Percentiles rank a stretch among this genome's conserved stretches.
phyloP scores from a whole-genome alignment of 2,888 invertebrate genomes.

The Dolomedes plantarius region DNA sequence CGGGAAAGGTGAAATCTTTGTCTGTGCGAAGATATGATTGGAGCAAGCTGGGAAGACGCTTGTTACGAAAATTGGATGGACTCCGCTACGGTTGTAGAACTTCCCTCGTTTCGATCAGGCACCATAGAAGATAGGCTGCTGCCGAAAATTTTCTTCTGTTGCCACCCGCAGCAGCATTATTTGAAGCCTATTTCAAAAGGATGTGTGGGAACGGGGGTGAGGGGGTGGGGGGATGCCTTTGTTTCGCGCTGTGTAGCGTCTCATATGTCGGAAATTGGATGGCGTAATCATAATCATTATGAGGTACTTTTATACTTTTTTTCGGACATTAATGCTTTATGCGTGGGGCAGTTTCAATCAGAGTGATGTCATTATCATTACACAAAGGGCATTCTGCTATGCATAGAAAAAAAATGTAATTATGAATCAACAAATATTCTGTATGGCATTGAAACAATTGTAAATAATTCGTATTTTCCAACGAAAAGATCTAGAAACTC shows the following conservation, averaged over 20 bases:
- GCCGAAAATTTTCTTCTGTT: not conserved
- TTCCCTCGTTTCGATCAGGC: not conserved
- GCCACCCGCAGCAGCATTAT: not conserved
- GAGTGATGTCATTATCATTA: too few species aligned
- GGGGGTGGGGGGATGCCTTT: not conserved
- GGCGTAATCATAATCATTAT: too few species aligned
- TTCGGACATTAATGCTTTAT: too few species aligned
- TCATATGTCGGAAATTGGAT: too few species aligned
- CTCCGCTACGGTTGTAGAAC: not conserved
- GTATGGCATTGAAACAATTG: too few species aligned
- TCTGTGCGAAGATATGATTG: not conserved
- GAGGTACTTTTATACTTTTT: too few species aligned
- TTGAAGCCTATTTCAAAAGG: not conserved
- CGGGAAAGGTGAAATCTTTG: slow-evolving; percentile 8
- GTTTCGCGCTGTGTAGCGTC: not conserved
- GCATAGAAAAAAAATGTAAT: too few species aligned
- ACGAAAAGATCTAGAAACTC: too few species aligned
- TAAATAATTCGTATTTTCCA: too few species aligned
- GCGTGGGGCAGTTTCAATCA: not conserved
- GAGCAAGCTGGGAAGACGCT: slow-evolving; percentile 1
- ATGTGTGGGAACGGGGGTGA: not conserved
- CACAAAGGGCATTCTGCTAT: too few species aligned
- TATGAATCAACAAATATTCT: too few species aligned
- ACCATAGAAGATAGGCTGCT: not conserved
- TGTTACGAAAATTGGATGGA: slow-evolving; percentile 18